Percentiles rank a stretch among this genome's conserved stretches.
Evolutionary conservation across 1,140 invertebrate species (phyloP).

Genomic region (Pseudomyrmex pallidus): DNA sequence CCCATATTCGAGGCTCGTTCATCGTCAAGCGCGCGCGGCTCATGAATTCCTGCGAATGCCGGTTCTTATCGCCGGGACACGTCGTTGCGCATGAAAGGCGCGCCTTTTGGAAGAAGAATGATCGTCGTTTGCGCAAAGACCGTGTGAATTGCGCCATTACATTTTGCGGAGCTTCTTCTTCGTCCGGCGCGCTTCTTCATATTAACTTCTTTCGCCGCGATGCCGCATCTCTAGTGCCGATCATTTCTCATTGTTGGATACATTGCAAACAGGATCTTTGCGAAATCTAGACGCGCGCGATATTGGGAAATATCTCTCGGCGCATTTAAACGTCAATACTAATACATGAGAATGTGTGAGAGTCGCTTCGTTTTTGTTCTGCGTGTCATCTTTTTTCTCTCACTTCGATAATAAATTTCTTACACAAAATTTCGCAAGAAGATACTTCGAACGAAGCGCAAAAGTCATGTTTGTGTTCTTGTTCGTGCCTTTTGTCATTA

Average conservation of each 20-base stretch:
- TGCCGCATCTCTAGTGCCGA: slow-evolving; percentile 26
- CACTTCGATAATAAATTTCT: not conserved
- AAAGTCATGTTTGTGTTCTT: not conserved
- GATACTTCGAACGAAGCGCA: not conserved
- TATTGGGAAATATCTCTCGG: not conserved
- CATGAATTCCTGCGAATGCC: slow-evolving; percentile 57
- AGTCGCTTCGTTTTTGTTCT: not conserved
- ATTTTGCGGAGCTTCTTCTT: slow-evolving; percentile 45
- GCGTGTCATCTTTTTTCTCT: not conserved
- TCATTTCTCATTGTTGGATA: slow-evolving; percentile 54
- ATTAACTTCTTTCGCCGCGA: slow-evolving; percentile 52
- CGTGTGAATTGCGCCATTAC: slow-evolving; percentile 59
- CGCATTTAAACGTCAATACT: not conserved
- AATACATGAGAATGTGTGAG: not conserved
- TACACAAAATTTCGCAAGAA: not conserved
- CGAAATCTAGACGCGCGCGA: too few species aligned
- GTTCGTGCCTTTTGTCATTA: not conserved
- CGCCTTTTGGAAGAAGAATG: slow-evolving; percentile 56
- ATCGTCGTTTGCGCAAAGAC: slow-evolving; percentile 43
- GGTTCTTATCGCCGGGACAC: slow-evolving; percentile 54
- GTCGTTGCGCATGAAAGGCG: slow-evolving; percentile 60
- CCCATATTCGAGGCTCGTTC: slow-evolving; percentile 53
- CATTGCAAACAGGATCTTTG: slow-evolving; percentile 28
- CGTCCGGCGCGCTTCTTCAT: slow-evolving; percentile 57
- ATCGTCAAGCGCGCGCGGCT: slow-evolving; percentile 36